Conservation (phyloP, 2,888 invertebrate species). For the Trisateles emortualis region DNA sequence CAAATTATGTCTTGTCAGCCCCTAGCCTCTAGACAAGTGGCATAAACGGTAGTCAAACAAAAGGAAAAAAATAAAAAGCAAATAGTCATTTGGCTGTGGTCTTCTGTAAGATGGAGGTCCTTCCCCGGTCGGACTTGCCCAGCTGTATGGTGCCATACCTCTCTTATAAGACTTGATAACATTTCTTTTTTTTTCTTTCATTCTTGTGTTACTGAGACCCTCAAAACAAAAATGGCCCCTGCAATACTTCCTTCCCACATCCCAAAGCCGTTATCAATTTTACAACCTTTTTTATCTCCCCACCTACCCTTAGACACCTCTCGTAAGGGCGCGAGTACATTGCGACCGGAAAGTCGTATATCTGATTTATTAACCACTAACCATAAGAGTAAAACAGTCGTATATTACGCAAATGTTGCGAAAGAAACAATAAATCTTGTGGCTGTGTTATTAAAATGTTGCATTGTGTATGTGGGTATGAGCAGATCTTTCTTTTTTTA, state of each 20-base stretch:
- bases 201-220: too few relatives aligned
- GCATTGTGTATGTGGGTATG: constrained; percentile 17
- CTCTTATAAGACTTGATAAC: too few relatives aligned
- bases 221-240: too few relatives aligned
- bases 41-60: too few relatives aligned
- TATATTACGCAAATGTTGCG: constrained; percentile 51
- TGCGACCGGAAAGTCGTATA: constrained; percentile 54
- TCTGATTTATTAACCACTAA: constrained; percentile 56
- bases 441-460: constrained; percentile 42
- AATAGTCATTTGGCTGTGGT: too few relatives aligned
- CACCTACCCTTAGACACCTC: constrained; percentile 15
- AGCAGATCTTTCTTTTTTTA: constrained; percentile 32
- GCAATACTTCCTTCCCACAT: constrained; percentile 1
- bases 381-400: constrained; percentile 52
- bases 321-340: constrained; percentile 35
- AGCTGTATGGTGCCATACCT: too few relatives aligned
- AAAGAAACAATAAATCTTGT: constrained; percentile 45
- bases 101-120: too few relatives aligned
- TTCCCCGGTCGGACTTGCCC: too few relatives aligned
- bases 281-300: constrained; percentile 15
- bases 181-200: too few relatives aligned
- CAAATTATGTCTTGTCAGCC: too few relatives aligned
- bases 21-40: too few relatives aligned
- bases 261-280: constrained; percentile 10
- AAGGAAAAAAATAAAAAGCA: too few relatives aligned